Conservation (phyloP, 30 jellyfish, hydroid and myxozoan species). For the Sanderia malayensis region DNA sequence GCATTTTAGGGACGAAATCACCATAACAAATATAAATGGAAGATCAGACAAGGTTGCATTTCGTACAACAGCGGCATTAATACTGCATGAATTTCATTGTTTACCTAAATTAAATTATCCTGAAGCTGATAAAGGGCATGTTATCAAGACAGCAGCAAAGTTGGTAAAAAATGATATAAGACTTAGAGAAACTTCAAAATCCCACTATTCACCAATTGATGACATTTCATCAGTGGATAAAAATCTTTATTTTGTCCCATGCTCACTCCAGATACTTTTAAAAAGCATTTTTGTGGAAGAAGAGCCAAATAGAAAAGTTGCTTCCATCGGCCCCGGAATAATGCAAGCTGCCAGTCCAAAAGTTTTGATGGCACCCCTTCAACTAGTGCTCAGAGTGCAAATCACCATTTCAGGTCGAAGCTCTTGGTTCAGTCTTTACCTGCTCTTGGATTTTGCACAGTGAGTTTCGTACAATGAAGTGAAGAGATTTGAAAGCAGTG, state of each 20-base stretch:
- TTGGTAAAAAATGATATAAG: slow-evolving; percentile 22
- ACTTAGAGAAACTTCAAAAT: background rate
- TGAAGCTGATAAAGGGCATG: background rate
- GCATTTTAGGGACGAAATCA: slow-evolving; percentile 24
- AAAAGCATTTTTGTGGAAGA: background rate
- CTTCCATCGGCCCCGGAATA: slow-evolving; percentile 41
- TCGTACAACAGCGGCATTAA: slow-evolving; percentile 34
- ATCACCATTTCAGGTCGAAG: slow-evolving; percentile 20
- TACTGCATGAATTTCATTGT: slow-evolving; percentile 18
- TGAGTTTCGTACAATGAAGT: slow-evolving; percentile 39
- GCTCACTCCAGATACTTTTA: background rate
- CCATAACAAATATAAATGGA: slow-evolving; percentile 36
- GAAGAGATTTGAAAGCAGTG: slow-evolving; percentile 20
- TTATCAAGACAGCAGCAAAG: slow-evolving; percentile 20
- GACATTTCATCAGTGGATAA: background rate
- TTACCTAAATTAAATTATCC: background rate
- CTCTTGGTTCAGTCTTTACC: slow-evolving; percentile 14
- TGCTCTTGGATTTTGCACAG: slow-evolving; percentile 30
- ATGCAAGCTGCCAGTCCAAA: slow-evolving; percentile 35
- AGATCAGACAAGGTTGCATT: slow-evolving; percentile 26
- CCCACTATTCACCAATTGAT: slow-evolving; percentile 1
- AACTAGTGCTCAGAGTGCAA: slow-evolving; percentile 13
- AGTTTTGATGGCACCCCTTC: slow-evolving; percentile 12
- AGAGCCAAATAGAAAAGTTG: background rate
- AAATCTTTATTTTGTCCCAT: background rate